Evolutionary conservation across 2,113 vertebrate genomes (phyloP).

Genomic region (Nothoprocta pentlandii): DNA sequence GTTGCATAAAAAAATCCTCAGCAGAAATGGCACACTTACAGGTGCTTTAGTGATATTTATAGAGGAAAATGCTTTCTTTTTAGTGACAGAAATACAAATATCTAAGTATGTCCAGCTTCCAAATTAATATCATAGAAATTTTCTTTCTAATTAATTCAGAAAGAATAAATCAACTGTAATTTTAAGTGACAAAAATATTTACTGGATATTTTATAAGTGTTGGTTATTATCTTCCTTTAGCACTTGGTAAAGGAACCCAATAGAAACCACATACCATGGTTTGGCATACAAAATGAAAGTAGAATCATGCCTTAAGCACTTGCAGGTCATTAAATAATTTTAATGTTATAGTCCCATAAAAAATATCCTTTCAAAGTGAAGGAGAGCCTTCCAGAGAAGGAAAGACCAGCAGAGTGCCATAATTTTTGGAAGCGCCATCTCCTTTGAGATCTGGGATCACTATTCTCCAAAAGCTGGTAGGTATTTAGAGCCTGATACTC

Average conservation of each 20-base stretch:
- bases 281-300: not conserved
- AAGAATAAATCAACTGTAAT: not conserved
- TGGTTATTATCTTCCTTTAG: not conserved
- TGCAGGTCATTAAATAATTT: not conserved
- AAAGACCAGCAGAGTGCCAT: not conserved
- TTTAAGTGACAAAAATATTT: not conserved
- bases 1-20: not conserved
- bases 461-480: not conserved
- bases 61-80: not conserved
- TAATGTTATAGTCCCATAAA: not conserved
- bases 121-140: not conserved
- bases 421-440: not conserved
- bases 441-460: not conserved
- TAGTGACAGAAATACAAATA: not conserved
- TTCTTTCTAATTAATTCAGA: not conserved
- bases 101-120: not conserved
- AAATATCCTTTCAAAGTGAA: not conserved
- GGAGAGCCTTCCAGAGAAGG: not conserved
- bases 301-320: not conserved
- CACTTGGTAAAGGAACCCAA: not conserved
- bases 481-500: not conserved
- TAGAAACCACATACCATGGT: not conserved
- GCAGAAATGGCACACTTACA: not conserved
- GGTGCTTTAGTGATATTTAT: not conserved
- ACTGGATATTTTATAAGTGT: fast-evolving